A percentile compares a stretch with the other conserved stretches of the same genome.
Conservation (phyloP, 2,113 vertebrate genomes). For the Periophthalmus modestus region DNA sequence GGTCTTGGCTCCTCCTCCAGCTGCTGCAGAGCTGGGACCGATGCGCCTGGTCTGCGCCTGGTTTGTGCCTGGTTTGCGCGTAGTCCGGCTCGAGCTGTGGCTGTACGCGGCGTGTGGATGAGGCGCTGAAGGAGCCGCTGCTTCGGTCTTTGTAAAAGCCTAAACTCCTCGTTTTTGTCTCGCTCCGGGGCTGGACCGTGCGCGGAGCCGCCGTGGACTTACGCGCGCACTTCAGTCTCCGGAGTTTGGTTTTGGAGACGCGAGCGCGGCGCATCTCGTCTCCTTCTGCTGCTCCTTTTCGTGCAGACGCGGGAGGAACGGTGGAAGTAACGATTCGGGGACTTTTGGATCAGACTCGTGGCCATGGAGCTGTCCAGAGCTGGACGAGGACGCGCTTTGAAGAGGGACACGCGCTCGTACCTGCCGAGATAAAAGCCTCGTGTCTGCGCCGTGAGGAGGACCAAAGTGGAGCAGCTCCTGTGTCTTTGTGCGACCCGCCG, state of each 20-base stretch:
- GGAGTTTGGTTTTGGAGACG: conserved; percentile 46
- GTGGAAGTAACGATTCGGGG: conserved; percentile 45
- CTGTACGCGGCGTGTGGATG: conserved; percentile 67
- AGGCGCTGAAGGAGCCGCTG: conserved; percentile 39
- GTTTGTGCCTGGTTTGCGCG: conserved; percentile 63
- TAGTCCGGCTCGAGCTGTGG: conserved; percentile 62
- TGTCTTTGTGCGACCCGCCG: conserved; percentile 67
- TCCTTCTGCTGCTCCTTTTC: conserved; percentile 64
- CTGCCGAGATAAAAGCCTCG: conserved; percentile 43
- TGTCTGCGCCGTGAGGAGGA: conserved; percentile 46
- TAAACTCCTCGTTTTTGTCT: conserved; percentile 14
- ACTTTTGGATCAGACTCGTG: conserved; percentile 46
- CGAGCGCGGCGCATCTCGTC: conserved; percentile 59
- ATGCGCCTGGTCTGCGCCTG: conserved; percentile 63
- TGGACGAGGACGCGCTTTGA: conserved; percentile 41
- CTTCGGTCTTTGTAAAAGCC: conserved; percentile 24
- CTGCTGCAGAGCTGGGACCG: conserved; percentile 76
- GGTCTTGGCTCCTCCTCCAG: conserved; percentile 58
- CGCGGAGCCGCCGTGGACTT: conserved; percentile 29
- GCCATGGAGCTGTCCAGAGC: conserved; percentile 69
- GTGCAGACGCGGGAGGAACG: conserved; percentile 29
- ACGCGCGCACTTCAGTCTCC: conserved; percentile 27
- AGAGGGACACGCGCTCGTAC: conserved; percentile 39
- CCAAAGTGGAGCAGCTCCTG: conserved; percentile 57
- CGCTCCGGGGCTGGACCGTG: not conserved